phyloP scores from a whole-genome alignment of 1,140 invertebrate species.

The Hylaeus anthracinus region DNA sequence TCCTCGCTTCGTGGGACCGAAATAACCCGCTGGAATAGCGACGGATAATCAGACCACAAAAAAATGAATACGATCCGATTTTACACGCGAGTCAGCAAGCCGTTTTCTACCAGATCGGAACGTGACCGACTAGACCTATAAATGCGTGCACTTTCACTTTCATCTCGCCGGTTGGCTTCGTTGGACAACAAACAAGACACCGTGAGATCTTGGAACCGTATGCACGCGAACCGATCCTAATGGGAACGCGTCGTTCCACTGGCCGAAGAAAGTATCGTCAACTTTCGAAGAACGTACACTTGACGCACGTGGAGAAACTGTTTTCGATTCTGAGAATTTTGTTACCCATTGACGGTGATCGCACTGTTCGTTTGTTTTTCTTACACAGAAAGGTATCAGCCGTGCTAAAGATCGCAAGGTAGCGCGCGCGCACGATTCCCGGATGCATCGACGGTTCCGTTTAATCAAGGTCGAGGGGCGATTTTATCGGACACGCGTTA shows the following conservation, averaged over 20 bases:
- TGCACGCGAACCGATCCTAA: not conserved
- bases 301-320: too few species aligned
- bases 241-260: not conserved
- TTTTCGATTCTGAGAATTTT: too few species aligned
- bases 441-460: not conserved
- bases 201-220: slow-evolving; percentile 17
- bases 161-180: not conserved
- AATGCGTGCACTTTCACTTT: slow-evolving; percentile 53
- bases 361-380: too few species aligned
- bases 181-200: not conserved
- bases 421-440: too few species aligned
- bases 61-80: slow-evolving; percentile 11
- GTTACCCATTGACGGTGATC: too few species aligned
- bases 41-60: too few species aligned
- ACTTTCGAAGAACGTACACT: too few species aligned
- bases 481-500: slow-evolving; percentile 43
- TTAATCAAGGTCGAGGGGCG: slow-evolving; percentile 10
- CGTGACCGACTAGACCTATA: not conserved
- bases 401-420: not conserved
- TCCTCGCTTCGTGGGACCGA: slow-evolving; percentile 5
- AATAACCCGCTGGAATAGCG: not conserved
- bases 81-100: not conserved
- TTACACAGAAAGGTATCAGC: too few species aligned
- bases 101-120: slow-evolving; percentile 26
- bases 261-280: not conserved